Evolutionary conservation across 2,888 invertebrate species (phyloP).

Genomic region (Laothoe populi): DNA sequence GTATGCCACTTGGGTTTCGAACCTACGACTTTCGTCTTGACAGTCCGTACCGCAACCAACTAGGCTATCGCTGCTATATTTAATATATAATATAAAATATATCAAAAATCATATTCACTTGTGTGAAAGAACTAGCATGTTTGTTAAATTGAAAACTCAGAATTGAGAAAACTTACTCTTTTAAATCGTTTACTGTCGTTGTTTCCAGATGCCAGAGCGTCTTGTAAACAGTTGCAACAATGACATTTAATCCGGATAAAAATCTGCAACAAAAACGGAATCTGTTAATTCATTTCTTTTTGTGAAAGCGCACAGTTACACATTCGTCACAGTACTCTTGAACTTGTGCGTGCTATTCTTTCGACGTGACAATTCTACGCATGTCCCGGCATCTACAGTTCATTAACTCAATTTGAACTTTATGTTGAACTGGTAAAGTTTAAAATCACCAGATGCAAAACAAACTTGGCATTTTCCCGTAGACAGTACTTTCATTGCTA

Average conservation of each 20-base stretch:
- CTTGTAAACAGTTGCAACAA: background rate
- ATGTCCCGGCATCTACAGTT: conserved; percentile 32
- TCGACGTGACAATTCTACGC: conserved; percentile 52
- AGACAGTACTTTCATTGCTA: conserved; percentile 29
- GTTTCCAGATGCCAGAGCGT: background rate
- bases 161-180: background rate
- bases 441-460: background rate
- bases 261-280: conserved; percentile 39
- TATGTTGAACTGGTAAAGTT: background rate
- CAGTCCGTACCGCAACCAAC: no score
- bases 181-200: background rate
- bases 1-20: no score
- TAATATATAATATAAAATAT: no score
- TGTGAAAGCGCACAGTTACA: conserved; percentile 53
- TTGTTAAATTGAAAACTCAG: background rate
- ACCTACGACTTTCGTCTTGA: no score
- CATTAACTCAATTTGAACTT: conserved; percentile 17
- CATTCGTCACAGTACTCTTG: conserved; percentile 52
- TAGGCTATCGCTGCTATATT: no score
- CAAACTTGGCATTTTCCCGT: conserved; percentile 25
- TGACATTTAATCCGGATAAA: conserved; percentile 23
- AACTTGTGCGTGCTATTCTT: conserved; percentile 45
- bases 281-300: conserved; percentile 35
- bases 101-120: no score
- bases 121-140: no score